These are phyloP conservation scores for Poecile montanus DNA, from an alignment of 2,797 vertebrate genomes.

Conservation along the genomic window DNA sequence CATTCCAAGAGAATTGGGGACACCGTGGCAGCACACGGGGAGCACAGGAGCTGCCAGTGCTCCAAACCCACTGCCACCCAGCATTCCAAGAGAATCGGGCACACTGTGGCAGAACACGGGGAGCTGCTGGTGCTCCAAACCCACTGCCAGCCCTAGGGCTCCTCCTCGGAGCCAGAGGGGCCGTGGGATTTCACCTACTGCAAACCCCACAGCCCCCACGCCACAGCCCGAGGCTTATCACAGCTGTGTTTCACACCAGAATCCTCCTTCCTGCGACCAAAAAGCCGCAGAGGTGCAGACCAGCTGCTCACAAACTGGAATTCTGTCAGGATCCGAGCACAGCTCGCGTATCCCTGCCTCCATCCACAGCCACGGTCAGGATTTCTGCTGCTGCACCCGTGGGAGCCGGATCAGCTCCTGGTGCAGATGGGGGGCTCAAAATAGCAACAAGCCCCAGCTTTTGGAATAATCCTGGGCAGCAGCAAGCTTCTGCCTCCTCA, in stretches of 20 bases:
- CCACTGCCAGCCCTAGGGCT: background rate
- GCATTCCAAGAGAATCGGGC: background rate
- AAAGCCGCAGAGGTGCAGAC: rapidly evolving
- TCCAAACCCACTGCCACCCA: background rate
- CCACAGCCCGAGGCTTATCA: background rate
- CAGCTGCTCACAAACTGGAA: background rate
- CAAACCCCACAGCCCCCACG: rapidly evolving
- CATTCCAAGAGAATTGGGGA: too few relatives aligned
- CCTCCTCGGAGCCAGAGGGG: background rate
- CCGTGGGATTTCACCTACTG: rapidly evolving
- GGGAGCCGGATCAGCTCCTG: background rate
- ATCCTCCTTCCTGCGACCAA: background rate
- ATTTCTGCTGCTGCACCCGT: background rate
- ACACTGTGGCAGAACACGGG: too few relatives aligned
- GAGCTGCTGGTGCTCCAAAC: too few relatives aligned
- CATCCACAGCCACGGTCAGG: rapidly evolving
- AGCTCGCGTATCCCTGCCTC: rapidly evolving
- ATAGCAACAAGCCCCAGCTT: background rate
- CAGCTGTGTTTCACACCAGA: rapidly evolving
- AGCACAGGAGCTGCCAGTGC: too few relatives aligned
- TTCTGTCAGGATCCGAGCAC: background rate
- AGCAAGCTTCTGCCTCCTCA: background rate
- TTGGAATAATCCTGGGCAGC: background rate
- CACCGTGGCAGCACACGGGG: too few relatives aligned
- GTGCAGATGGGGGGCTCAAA: background rate